phyloP scores from a whole-genome alignment of 2,113 vertebrate species.

The Calidris pugnax region DNA sequence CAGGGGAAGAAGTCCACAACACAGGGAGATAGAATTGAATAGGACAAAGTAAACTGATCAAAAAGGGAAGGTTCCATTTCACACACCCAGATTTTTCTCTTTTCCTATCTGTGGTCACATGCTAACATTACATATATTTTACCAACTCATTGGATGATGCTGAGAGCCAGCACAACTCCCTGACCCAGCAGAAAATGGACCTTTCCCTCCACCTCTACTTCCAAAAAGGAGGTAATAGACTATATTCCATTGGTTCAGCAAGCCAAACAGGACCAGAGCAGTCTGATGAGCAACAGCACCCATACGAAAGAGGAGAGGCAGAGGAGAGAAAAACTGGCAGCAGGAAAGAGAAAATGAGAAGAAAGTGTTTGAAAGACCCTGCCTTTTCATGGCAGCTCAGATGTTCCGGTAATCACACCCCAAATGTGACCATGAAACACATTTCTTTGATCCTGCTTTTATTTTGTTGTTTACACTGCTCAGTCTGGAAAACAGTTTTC shows the following conservation, averaged over 20 bases:
- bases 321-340: neutral
- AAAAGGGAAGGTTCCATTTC: neutral
- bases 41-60: neutral
- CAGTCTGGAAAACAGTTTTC: neutral
- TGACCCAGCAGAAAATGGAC: neutral
- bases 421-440: neutral
- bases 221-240: neutral
- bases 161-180: neutral
- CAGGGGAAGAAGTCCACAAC: neutral
- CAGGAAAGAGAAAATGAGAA: neutral
- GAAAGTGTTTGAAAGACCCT: neutral
- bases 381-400: neutral
- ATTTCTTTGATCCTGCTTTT: neutral
- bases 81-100: neutral
- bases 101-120: neutral
- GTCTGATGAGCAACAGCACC: neutral
- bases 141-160: rapidly evolving
- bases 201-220: neutral
- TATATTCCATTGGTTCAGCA: neutral
- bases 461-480: neutral
- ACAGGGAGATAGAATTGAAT: neutral
- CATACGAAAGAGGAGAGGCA: neutral
- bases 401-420: neutral
- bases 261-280: neutral
- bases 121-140: neutral